phyloP scores from a whole-genome alignment of 2,888 invertebrate species.

The Protula sp. region DNA sequence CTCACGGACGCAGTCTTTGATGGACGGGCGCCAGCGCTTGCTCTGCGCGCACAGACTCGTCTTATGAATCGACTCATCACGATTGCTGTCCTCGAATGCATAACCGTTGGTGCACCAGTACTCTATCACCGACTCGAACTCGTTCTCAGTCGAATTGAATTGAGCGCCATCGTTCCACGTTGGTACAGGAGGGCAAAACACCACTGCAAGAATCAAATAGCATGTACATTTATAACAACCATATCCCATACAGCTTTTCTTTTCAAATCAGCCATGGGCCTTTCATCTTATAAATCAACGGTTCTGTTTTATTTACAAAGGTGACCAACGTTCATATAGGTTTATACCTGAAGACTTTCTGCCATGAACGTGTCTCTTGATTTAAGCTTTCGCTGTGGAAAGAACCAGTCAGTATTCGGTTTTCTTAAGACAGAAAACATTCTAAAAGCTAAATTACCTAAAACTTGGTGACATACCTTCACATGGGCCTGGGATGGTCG shows the following conservation, averaged over 20 bases:
- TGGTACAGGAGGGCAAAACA: constrained; percentile 24
- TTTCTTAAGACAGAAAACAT: too few relatives aligned
- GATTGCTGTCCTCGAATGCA: constrained; percentile 12
- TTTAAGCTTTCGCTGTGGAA: not conserved
- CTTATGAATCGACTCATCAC: not conserved
- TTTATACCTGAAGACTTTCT: too few relatives aligned
- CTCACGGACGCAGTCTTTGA: constrained; percentile 18
- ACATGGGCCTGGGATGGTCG: constrained; percentile 14
- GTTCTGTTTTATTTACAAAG: too few relatives aligned
- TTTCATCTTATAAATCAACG: too few relatives aligned
- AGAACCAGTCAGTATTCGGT: not conserved
- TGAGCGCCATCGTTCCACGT: not conserved
- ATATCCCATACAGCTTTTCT: too few relatives aligned
- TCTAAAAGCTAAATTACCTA: too few relatives aligned
- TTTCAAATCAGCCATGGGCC: too few relatives aligned
- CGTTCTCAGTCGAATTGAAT: constrained; percentile 24
- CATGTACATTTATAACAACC: too few relatives aligned
- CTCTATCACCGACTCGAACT: constrained; percentile 15
- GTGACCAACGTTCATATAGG: too few relatives aligned
- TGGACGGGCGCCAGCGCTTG: constrained; percentile 22
- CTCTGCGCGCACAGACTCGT: constrained; percentile 10
- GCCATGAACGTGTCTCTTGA: too few relatives aligned
- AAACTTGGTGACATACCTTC: too few relatives aligned
- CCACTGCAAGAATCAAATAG: constrained; percentile 12
- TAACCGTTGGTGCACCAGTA: constrained; percentile 18